These are phyloP conservation scores for Rallus limicola DNA, from an alignment of 2,113 vertebrate species.

Conservation along the genomic window DNA sequence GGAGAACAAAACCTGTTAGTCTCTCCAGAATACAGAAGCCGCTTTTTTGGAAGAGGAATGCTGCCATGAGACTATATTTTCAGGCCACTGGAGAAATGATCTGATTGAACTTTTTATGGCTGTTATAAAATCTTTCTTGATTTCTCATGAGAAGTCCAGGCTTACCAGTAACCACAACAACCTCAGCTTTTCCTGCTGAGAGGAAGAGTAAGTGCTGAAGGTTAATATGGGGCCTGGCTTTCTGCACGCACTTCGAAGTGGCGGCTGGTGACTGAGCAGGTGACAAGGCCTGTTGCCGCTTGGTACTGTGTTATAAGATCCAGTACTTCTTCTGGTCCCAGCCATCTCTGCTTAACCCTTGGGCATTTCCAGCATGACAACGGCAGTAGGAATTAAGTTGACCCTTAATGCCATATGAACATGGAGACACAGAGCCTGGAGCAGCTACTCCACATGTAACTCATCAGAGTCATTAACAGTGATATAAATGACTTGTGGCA, in stretches of 20 bases:
- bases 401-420: background rate
- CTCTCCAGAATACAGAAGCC: background rate
- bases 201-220: background rate
- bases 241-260: background rate
- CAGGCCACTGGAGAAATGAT: background rate
- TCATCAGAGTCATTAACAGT: slow-evolving; percentile 44
- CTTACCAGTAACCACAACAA: background rate
- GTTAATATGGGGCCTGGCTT: background rate
- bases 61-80: background rate
- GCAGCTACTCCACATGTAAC: background rate
- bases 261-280: background rate
- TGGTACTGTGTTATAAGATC: background rate
- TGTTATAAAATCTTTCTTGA: background rate
- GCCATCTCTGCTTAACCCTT: background rate
- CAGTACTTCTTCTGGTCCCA: background rate
- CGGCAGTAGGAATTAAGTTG: background rate
- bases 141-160: background rate
- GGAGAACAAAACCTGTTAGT: background rate
- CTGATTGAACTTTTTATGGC: background rate
- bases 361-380: background rate
- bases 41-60: background rate
- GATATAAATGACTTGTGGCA: slow-evolving; percentile 41
- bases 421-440: slow-evolving; percentile 5
- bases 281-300: background rate
- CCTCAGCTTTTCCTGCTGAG: background rate